Evolutionary conservation across 2,888 invertebrate genomes (phyloP).

Genomic region (Mesoligia furuncula): DNA sequence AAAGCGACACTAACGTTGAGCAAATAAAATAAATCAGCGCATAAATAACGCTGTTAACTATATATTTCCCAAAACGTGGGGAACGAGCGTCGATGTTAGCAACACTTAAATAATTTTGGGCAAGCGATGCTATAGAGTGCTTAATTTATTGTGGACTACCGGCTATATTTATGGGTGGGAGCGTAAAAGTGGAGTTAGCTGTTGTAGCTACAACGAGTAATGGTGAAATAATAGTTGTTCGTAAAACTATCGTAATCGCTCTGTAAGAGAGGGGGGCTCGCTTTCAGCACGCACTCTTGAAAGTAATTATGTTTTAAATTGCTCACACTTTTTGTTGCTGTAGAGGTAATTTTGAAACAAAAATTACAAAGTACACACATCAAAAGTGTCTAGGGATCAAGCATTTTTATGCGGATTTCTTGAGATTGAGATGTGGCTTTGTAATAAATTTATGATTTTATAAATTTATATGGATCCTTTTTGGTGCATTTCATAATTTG

Average conservation of each 20-base stretch:
- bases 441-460: no score
- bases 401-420: no score
- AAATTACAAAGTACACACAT: constrained; percentile 17
- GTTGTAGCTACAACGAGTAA: constrained; percentile 51
- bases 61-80: constrained; percentile 77
- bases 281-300: constrained; percentile 22
- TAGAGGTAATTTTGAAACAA: constrained; percentile 9
- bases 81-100: constrained; percentile 78
- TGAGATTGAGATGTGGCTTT: no score
- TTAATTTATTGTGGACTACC: constrained; percentile 69
- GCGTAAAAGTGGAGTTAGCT: constrained; percentile 57
- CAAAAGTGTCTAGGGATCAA: no score
- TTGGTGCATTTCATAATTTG: no score
- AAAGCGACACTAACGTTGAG: constrained; percentile 67
- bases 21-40: constrained; percentile 81
- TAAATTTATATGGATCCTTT: no score
- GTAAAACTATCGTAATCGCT: constrained; percentile 42
- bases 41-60: constrained; percentile 84
- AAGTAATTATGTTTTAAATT: constrained; percentile 43
- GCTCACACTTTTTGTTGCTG: constrained; percentile 20
- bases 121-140: constrained; percentile 71
- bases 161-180: constrained; percentile 61
- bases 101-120: constrained; percentile 80
- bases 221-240: constrained; percentile 48
- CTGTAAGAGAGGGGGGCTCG: not conserved